Conservation (phyloP, 92 coral and sea anemone genomes). For the Epizoanthus scotinus region DNA sequence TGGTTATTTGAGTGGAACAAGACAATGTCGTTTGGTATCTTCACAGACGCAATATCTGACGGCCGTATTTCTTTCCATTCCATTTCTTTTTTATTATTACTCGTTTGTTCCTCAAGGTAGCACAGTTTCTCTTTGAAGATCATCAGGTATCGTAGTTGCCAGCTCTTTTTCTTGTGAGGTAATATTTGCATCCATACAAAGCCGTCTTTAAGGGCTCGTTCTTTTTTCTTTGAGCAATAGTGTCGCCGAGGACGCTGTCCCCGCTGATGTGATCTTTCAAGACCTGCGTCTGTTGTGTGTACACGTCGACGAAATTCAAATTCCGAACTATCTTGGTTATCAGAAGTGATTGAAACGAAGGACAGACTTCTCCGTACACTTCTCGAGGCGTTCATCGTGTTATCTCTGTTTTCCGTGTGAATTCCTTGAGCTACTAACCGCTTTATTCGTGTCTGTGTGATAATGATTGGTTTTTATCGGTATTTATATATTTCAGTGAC, state of each 20-base stretch:
- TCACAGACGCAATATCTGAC: constrained; percentile 28
- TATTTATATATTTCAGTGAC: too few relatives aligned
- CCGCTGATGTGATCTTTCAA: constrained; percentile 27
- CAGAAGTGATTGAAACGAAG: constrained; percentile 20
- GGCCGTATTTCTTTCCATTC: constrained; percentile 38
- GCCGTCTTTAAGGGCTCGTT: constrained; percentile 37
- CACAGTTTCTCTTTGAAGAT: constrained; percentile 38
- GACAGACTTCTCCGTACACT: constrained; percentile 26
- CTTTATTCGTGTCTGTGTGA: too few relatives aligned
- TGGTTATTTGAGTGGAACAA: constrained; percentile 29
- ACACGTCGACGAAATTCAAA: constrained; percentile 40
- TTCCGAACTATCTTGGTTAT: constrained; percentile 19
- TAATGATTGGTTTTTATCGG: too few relatives aligned
- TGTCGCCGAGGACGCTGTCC: constrained; percentile 16
- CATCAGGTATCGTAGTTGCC: constrained; percentile 39
- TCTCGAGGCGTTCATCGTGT: too few relatives aligned
- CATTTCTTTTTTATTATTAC: constrained; percentile 5
- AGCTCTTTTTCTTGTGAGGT: constrained; percentile 31
- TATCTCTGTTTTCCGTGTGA: too few relatives aligned
- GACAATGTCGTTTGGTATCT: constrained; percentile 28
- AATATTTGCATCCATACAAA: constrained; percentile 37
- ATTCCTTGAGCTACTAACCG: too few relatives aligned
- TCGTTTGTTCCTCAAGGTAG: constrained; percentile 23
- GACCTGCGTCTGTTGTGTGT: constrained; percentile 18
- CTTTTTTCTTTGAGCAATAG: constrained; percentile 27